phyloP scores from a whole-genome alignment of 2,113 vertebrate genomes.

The Chlorocebus sabaeus region DNA sequence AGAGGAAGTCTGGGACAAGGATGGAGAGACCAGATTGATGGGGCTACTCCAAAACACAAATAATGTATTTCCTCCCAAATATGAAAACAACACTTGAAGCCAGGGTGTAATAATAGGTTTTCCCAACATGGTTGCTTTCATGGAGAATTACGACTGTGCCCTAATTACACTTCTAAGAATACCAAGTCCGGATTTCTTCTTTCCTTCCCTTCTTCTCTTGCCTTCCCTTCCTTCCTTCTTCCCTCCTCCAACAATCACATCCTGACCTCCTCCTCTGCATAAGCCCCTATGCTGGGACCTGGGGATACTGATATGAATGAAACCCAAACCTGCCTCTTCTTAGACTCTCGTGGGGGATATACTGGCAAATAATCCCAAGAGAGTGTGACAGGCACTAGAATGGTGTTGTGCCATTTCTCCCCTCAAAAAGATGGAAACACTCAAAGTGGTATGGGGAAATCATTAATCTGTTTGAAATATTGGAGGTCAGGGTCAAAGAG shows the following conservation, averaged over 20 bases:
- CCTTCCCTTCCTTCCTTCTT: slow-evolving; percentile 17
- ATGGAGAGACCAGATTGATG: slow-evolving; percentile 43
- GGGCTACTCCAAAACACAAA: slow-evolving; percentile 66
- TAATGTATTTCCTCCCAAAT: slow-evolving; percentile 61
- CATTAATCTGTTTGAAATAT: neutral
- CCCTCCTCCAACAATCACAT: neutral
- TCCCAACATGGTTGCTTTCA: slow-evolving; percentile 45
- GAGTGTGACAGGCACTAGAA: neutral
- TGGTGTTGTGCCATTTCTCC: neutral
- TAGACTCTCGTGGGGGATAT: neutral
- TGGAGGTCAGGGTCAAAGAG: neutral
- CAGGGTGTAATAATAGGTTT: slow-evolving; percentile 67
- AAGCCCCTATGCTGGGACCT: neutral
- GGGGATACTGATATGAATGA: neutral
- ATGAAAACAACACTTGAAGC: slow-evolving; percentile 54
- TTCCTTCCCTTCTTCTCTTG: neutral
- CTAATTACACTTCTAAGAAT: slow-evolving; percentile 63
- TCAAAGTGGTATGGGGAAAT: neutral
- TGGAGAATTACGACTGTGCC: slow-evolving; percentile 4
- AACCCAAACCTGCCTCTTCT: neutral
- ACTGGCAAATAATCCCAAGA: neutral
- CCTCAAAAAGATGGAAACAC: neutral
- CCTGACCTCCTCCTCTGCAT: neutral
- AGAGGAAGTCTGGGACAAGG: slow-evolving; percentile 27
- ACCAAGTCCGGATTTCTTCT: slow-evolving; percentile 50